Conservation (phyloP, 2,113 vertebrate species). For the Mellivora capensis region DNA sequence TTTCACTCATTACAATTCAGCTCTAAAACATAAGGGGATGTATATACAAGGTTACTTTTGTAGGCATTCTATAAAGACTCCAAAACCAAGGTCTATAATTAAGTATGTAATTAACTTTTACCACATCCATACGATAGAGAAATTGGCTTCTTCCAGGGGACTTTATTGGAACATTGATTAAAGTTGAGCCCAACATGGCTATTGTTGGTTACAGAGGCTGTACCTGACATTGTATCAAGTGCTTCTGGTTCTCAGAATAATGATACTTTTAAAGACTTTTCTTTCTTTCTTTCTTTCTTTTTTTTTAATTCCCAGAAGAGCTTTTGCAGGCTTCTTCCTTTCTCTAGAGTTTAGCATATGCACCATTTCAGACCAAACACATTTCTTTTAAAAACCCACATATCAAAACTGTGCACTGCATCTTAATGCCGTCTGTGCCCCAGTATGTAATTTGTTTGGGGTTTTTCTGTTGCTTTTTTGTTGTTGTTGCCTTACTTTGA, state of each 20-base stretch:
- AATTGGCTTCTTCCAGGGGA: conserved; percentile 12
- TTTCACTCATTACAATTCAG: conserved; percentile 26
- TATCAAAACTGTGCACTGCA: conserved; percentile 38
- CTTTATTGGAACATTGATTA: conserved; percentile 53
- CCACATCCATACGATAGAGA: conserved; percentile 61
- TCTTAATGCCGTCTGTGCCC: conserved; percentile 65
- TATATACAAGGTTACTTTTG: conserved; percentile 10
- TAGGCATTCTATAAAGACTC: conserved; percentile 30
- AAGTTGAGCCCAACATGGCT: conserved; percentile 8
- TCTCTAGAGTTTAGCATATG: conserved; percentile 60
- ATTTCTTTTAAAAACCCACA: conserved; percentile 36
- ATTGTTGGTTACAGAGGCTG: background rate
- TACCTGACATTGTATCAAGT: background rate
- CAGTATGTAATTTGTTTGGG: conserved; percentile 70
- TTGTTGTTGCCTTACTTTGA: conserved; percentile 76
- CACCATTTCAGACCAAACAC: conserved; percentile 37
- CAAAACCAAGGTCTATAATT: conserved; percentile 52
- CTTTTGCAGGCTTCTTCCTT: background rate
- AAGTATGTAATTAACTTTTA: conserved; percentile 59
- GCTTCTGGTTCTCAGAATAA: background rate
- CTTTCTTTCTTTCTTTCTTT: background rate
- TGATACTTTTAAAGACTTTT: background rate
- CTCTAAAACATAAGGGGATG: conserved; percentile 19
- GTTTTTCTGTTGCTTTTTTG: conserved; percentile 61
- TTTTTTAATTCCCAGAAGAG: conserved; percentile 1